Base-by-base conservation (phyloP, 2,113 vertebrate species). In the Hoplias malabaricus region DNA sequence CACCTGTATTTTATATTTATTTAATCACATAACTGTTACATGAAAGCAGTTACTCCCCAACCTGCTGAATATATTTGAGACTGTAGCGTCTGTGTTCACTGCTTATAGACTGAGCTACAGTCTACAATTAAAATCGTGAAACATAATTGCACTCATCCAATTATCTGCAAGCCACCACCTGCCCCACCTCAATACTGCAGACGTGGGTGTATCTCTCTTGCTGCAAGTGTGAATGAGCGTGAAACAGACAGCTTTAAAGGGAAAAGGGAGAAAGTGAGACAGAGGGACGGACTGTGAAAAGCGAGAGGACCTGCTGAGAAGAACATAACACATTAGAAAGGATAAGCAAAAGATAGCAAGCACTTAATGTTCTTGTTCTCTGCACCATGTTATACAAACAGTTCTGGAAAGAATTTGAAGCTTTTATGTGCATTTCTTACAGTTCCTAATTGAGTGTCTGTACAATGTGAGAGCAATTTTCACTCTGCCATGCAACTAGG, bases 71-170 rank as follows among this genome's bases (percentile, higher is more conserved):
- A 48, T 11, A 23, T 12, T 50, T 14, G 40, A 13, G 69, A 9
- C 33, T 34, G 61, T 12, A 7, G 23, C 19, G 27, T 46, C 14
- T 42, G 29, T 16, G 19, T 48, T 42, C 40, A 3, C 67, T 69
- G 73, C 70, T 74, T 80, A 67, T 69, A 68, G 72, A 86, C 77
- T 42, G 31, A 72, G 78, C 77, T 74, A 71, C 19, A 73, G 66
- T 76, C 34, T 62, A 69, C 50, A 75, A 77, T 75, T 69, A 82
- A 84, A 86, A 83, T 81, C 87, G 83, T 66, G 69, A 61, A 76
- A 84, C 73, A 61, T 50, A 80, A 89, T 84, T 86, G 66, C 78
- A 48, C 81, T 87, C 54, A 88, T 83, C 83, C 82, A 87, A 83
- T 87, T 88, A 87, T 66, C 83, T 42, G 78, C 79, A 57, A 73